Evolutionary conservation across 2,113 vertebrate species (phyloP).

Genomic region (Bungarus multicinctus): DNA sequence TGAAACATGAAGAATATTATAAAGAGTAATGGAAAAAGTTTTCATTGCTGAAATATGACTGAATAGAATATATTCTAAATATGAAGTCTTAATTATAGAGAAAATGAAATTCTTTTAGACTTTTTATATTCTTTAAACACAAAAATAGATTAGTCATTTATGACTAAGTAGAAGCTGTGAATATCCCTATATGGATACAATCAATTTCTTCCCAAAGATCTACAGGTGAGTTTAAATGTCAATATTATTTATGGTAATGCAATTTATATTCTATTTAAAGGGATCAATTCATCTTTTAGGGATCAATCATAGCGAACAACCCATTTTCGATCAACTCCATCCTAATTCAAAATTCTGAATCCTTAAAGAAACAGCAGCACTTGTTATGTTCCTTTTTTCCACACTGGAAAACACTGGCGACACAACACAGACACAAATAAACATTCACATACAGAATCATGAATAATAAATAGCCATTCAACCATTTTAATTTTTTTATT

Average conservation of each 20-base stretch:
- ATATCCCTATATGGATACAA: background rate
- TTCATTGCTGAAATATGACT: background rate
- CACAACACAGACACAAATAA: background rate
- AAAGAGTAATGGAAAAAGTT: background rate
- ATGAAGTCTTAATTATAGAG: background rate
- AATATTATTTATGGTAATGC: background rate
- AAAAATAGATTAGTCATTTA: background rate
- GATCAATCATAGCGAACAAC: background rate
- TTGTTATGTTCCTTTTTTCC: background rate
- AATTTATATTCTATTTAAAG: background rate
- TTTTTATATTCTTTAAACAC: conserved; percentile 1
- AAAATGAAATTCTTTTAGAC: background rate
- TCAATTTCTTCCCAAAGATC: background rate
- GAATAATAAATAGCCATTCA: background rate
- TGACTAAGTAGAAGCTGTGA: background rate
- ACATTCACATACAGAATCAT: background rate
- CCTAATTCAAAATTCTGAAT: background rate
- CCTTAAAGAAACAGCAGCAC: background rate
- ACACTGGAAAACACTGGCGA: background rate
- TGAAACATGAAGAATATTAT: background rate
- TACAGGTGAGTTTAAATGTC: background rate
- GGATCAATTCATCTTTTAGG: background rate
- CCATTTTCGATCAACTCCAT: background rate
- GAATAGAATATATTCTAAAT: background rate
- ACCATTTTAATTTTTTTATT: background rate